Base-by-base conservation (phyloP, 2,113 vertebrate genomes). In the Ursus arctos region DNA sequence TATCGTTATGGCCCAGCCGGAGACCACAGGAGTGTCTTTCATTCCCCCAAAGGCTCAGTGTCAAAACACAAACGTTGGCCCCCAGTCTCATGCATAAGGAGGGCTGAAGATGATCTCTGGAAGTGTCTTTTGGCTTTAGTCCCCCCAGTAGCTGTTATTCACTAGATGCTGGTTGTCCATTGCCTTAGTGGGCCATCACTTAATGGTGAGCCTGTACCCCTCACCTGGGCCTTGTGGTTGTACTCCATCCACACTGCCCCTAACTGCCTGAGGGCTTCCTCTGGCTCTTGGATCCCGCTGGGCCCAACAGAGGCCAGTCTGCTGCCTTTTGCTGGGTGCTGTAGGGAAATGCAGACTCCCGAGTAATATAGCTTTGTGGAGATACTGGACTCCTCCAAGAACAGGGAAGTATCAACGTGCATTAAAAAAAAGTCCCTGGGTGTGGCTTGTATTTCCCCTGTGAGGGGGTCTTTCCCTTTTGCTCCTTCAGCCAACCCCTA, bases 121-220 rank as follows among this genome's bases (percentile, higher is more conserved):
- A 76, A 84, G 19, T 43, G 7, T 47, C 15, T 71, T 74, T 90
- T 95, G 49, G 13, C 33, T 16, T 88, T n/a, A 26, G 21, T 69
- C 0, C 24, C 40, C 43, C 26, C 72, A 49, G 14, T 28, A 49
- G 43, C 26, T 77, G 26, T 77, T 47, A 49, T 31, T 77, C 43
- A 49, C 74, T 26, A 49, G 24, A 53, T 5, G 4, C 49, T 77
- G 47, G 28, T 11, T 43, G 36, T 24, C 13, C 55, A 69, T 51
- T 16, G 2, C 28, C 87, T 80, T 72, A 13, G 36, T 16, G 5
- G 53, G 33, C 13, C 28, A 31, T 31, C 6, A 33, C 24, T 24
- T 7, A 80, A 1, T 33, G 18, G 2, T 40, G 49, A 22, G 0
- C n/a, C 6, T 81, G 15, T 0, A 80, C 6, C 18, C 24, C 16